These are phyloP conservation scores for Heptranchias perlo DNA, from an alignment of 2,113 vertebrate species.

Conservation along the genomic window DNA sequence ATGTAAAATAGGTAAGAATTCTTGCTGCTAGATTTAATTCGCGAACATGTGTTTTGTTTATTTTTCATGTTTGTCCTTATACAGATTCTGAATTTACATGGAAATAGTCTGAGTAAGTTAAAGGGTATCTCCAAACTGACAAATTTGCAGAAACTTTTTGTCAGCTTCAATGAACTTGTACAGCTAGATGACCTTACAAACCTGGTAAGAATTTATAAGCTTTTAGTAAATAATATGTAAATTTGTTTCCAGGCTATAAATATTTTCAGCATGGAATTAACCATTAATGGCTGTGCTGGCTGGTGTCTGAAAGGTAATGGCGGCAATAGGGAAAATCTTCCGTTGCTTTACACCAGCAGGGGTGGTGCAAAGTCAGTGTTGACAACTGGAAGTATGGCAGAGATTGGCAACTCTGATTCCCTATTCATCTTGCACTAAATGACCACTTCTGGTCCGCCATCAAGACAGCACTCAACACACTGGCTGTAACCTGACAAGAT, in stretches of 20 bases:
- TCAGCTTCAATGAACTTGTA: slow-evolving; percentile 71
- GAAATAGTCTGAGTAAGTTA: slow-evolving; percentile 65
- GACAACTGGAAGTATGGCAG: not conserved
- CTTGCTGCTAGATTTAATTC: not conserved
- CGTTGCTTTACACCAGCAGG: not conserved
- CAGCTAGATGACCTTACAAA: slow-evolving; percentile 68
- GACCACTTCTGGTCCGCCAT: not conserved
- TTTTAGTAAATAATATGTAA: not conserved
- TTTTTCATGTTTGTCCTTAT: not conserved
- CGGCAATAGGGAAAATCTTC: not conserved
- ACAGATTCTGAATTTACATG: slow-evolving; percentile 72
- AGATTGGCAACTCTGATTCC: not conserved
- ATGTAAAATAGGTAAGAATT: not conserved
- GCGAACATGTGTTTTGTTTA: not conserved
- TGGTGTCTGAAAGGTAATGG: not conserved
- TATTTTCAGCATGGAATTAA: not conserved
- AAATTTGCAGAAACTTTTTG: slow-evolving; percentile 59
- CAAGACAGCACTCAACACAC: not conserved
- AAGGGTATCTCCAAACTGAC: slow-evolving; percentile 63
- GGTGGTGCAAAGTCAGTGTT: not conserved
- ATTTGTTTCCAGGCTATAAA: not conserved
- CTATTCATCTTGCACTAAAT: not conserved
- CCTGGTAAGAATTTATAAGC: slow-evolving; percentile 57
- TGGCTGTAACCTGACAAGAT: not conserved
- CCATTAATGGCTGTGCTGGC: not conserved